Percentiles rank a stretch among this genome's conserved stretches.
These are phyloP conservation scores for Campopleginae sp. DNA, from an alignment of 2,888 invertebrate species.

Conservation along the genomic window DNA sequence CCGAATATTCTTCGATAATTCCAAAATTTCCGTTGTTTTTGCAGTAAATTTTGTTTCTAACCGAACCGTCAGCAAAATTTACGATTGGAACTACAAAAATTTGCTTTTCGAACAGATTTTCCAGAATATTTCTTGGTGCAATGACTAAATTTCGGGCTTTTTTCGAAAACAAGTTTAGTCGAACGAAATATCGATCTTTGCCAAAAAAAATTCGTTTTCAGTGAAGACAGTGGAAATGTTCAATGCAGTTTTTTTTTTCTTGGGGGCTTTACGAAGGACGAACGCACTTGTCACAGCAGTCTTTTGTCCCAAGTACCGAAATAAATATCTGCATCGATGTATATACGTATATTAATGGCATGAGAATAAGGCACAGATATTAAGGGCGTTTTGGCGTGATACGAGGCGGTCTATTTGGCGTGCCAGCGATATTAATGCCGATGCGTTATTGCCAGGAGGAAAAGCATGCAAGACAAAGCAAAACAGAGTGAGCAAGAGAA, in stretches of 20 bases:
- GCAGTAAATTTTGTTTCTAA: too few relatives aligned
- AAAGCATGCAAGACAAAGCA: constrained; percentile 29
- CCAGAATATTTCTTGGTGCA: too few relatives aligned
- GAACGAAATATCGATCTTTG: too few relatives aligned
- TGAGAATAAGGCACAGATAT: constrained; percentile 57
- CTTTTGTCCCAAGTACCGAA: constrained; percentile 24
- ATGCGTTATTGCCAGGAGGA: constrained; percentile 65
- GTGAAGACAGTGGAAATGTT: constrained; percentile 3
- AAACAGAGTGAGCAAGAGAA: constrained; percentile 33
- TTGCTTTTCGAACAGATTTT: too few relatives aligned
- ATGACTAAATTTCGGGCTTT: too few relatives aligned
- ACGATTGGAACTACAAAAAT: too few relatives aligned
- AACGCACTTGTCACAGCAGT: constrained; percentile 55
- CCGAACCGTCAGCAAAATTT: too few relatives aligned
- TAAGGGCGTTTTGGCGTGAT: constrained; percentile 55
- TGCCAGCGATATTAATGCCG: constrained; percentile 64
- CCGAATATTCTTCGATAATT: too few relatives aligned
- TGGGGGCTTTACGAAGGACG: constrained; percentile 60
- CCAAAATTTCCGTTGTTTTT: too few relatives aligned
- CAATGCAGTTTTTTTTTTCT: constrained; percentile 58
- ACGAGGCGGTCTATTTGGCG: constrained; percentile 64
- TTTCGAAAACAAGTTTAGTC: too few relatives aligned
- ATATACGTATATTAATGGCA: constrained; percentile 9
- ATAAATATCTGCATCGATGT: constrained; percentile 3
- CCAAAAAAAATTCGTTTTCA: too few relatives aligned